These are phyloP conservation scores for Homarus gammarus DNA, from an alignment of 2,888 invertebrate species.

Conservation along the genomic window DNA sequence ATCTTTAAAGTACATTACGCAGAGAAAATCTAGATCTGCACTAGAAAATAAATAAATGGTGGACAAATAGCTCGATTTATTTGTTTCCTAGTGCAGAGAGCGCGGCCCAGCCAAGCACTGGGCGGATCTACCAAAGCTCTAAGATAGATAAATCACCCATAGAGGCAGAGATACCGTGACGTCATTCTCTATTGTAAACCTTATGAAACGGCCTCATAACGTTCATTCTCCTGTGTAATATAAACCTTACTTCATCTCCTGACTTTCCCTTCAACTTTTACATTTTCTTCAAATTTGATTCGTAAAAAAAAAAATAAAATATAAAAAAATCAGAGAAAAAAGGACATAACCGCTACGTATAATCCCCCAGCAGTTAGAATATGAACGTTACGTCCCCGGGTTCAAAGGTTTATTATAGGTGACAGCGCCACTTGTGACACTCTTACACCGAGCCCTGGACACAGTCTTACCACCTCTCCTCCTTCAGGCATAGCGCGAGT, in stretches of 20 bases:
- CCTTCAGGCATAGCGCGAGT: constrained; percentile 71
- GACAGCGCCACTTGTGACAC: background rate
- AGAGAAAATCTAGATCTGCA: constrained; percentile 15
- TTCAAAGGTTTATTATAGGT: constrained; percentile 13
- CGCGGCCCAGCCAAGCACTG: background rate
- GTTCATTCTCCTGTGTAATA: background rate
- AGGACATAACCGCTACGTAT: background rate
- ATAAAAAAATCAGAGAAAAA: background rate
- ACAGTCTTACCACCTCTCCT: constrained; percentile 63
- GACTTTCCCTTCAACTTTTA: background rate
- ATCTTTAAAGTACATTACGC: background rate
- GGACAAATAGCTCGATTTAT: constrained; percentile 9
- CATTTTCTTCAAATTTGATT: too few species aligned
- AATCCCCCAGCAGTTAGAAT: background rate
- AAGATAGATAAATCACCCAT: background rate
- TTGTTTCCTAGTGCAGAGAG: constrained; percentile 44
- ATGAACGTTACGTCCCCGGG: background rate
- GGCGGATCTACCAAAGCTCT: background rate
- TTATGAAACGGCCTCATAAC: background rate
- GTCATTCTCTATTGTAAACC: constrained; percentile 4
- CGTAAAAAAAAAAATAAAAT: too few species aligned
- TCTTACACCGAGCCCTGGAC: constrained; percentile 13
- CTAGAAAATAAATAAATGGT: constrained; percentile 41
- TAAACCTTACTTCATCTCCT: background rate
- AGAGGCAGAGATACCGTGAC: background rate